Base-by-base conservation (phyloP, 1,140 invertebrate genomes). In the Caenorhabditis tropicalis region DNA sequence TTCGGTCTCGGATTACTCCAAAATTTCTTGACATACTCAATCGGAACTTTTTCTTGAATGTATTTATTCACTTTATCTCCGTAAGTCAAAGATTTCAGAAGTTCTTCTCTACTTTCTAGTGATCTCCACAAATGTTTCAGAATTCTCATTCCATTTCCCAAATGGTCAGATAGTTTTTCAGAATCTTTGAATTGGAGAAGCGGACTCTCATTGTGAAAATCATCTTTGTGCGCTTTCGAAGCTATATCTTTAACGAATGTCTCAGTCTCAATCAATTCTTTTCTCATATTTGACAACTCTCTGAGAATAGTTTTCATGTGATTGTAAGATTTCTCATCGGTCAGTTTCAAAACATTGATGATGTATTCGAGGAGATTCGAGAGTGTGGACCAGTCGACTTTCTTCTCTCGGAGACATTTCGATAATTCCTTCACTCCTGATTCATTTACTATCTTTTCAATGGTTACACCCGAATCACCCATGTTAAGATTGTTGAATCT, bases 81-180 rank as follows among this genome's bases (percentile, higher is more conserved):
- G 19, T 33, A 65, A 3, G 16, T 36, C 29, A 31, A 19, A 4
- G 58, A 65, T 7, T 65, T 19, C 31, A 65, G n/a, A n/a, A n/a
- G n/a, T n/a, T n/a, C n/a, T n/a, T n/a, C n/a, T n/a, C n/a, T n/a
- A n/a, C n/a, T n/a, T n/a, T n/a, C n/a, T n/a, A n/a, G n/a, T n/a
- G n/a, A n/a, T n/a, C n/a, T n/a, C n/a, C n/a, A n/a, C 58, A 65
- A 33, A 27, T 65, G 9, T 16, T 36, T 65, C 3, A 65, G 15
- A 65, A 36, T 36, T 65, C 29, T 33, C 58, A 65, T 33, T 2
- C 58, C 58, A 36, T 65, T 65, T 65, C 58, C 58, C 58, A 65
- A 33, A 36, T 65, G 58, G 36, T 36, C 16, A 3, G 58, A 33
- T 33, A 33, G 15, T n/a, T 65, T 65, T n/a, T 33, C 12, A 33